Percentiles rank a stretch among this genome's conserved stretches.
These are phyloP conservation scores for Silvanus unidentatus DNA, from an alignment of 2,888 invertebrate species.

Conservation along the genomic window DNA sequence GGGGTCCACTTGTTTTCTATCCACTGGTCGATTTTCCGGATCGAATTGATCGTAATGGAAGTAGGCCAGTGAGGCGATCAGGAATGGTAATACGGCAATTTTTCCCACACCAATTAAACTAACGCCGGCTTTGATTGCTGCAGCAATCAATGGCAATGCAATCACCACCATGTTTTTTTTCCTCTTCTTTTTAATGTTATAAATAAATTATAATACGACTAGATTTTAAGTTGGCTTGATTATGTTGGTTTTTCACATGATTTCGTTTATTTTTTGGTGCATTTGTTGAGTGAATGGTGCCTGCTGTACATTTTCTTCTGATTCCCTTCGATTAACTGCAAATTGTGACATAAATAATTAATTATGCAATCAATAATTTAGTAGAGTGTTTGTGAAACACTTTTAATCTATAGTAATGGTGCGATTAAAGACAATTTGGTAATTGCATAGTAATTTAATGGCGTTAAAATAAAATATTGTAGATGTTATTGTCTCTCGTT, in stretches of 20 bases:
- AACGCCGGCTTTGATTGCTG: slow-evolving; percentile 64
- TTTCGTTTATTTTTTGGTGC: not conserved
- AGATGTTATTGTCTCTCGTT: too few species aligned
- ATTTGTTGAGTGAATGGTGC: too few species aligned
- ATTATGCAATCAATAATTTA: too few species aligned
- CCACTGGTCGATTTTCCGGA: slow-evolving; percentile 75
- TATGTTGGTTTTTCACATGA: not conserved
- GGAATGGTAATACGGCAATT: slow-evolving; percentile 65
- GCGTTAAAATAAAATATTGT: too few species aligned
- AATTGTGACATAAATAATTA: too few species aligned
- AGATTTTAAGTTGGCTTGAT: not conserved
- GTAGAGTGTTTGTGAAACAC: too few species aligned
- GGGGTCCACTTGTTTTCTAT: slow-evolving; percentile 47
- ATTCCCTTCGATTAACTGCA: too few species aligned
- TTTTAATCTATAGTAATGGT: too few species aligned
- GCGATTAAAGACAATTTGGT: too few species aligned
- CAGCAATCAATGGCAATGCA: slow-evolving; percentile 48
- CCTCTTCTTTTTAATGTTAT: not conserved
- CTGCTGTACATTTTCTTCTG: too few species aligned
- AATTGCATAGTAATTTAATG: too few species aligned
- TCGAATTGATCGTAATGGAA: slow-evolving; percentile 81
- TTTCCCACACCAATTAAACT: slow-evolving; percentile 67
- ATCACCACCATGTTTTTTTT: slow-evolving; percentile 29
- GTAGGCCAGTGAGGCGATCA: slow-evolving; percentile 71
- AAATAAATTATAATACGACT: not conserved